Evolutionary conservation across 2,797 vertebrate species (phyloP).

Genomic region (Paramormyrops hopkinsi): DNA sequence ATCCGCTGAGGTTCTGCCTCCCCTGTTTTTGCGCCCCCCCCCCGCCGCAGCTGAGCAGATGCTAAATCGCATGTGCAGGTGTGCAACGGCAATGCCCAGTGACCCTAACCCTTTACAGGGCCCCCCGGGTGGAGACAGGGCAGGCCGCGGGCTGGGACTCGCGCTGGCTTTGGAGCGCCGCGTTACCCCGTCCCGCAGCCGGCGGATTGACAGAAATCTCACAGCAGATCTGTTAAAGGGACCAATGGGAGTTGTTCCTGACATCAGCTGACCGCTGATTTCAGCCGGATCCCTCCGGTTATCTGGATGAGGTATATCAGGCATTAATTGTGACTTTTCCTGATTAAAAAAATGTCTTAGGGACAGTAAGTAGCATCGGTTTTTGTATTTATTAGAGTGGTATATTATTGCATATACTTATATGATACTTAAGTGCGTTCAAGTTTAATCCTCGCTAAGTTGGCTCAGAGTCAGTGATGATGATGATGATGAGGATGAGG

Average conservation of each 20-base stretch:
- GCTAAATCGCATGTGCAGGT: background rate
- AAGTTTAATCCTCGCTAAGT: background rate
- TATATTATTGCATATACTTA: background rate
- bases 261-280: background rate
- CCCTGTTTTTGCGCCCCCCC: background rate
- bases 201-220: background rate
- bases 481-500: background rate
- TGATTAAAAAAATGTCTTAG: background rate
- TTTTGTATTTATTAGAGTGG: background rate
- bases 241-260: background rate
- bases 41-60: background rate
- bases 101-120: background rate
- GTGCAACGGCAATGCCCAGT: background rate
- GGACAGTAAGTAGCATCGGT: background rate
- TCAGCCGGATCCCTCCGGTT: background rate
- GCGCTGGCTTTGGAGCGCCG: background rate
- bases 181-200: background rate
- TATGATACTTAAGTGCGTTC: background rate
- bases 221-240: background rate
- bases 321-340: background rate
- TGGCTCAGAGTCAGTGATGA: background rate
- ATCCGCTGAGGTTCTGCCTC: background rate
- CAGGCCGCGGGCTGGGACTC: background rate
- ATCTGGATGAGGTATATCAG: background rate
- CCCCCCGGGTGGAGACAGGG: background rate